phyloP scores from a whole-genome alignment of 2,888 invertebrate species.

The Yponomeuta plumbellus region DNA sequence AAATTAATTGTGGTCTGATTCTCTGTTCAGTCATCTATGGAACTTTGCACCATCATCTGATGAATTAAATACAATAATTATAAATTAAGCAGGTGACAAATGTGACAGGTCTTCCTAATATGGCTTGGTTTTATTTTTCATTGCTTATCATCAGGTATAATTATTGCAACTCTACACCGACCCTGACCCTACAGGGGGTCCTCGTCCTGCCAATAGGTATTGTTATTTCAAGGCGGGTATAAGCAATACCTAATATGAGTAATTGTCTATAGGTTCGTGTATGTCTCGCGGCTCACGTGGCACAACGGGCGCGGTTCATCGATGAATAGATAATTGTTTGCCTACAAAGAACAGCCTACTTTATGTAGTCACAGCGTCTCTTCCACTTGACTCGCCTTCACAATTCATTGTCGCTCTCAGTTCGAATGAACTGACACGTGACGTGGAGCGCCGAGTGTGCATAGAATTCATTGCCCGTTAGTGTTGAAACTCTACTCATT shows the following conservation, averaged over 20 bases:
- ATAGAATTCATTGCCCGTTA: slow-evolving; percentile 35
- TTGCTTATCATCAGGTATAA: too few species aligned
- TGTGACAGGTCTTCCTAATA: too few species aligned
- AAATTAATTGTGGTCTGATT: too few species aligned
- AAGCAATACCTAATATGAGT: neutral
- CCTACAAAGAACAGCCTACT: slow-evolving; percentile 58
- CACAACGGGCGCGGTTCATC: slow-evolving; percentile 31
- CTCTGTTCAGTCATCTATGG: too few species aligned
- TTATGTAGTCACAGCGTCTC: slow-evolving; percentile 48
- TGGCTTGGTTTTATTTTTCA: too few species aligned
- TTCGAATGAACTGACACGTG: slow-evolving; percentile 4
- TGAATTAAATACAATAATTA: too few species aligned
- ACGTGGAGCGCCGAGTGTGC: slow-evolving; percentile 22
- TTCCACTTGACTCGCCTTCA: slow-evolving; percentile 53
- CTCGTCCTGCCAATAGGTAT: neutral
- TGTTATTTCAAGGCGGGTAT: neutral
- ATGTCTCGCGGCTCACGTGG: neutral
- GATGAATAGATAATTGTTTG: slow-evolving; percentile 62
- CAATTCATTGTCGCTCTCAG: slow-evolving; percentile 54
- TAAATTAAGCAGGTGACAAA: too few species aligned
- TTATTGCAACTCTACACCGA: too few species aligned
- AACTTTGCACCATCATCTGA: too few species aligned
- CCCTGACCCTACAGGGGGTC: too few species aligned
- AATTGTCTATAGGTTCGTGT: neutral
- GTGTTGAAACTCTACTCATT: slow-evolving; percentile 27